These are phyloP conservation scores for Drosophila nigromelanica DNA, from an alignment of 1,140 invertebrate genomes.

Conservation along the genomic window DNA sequence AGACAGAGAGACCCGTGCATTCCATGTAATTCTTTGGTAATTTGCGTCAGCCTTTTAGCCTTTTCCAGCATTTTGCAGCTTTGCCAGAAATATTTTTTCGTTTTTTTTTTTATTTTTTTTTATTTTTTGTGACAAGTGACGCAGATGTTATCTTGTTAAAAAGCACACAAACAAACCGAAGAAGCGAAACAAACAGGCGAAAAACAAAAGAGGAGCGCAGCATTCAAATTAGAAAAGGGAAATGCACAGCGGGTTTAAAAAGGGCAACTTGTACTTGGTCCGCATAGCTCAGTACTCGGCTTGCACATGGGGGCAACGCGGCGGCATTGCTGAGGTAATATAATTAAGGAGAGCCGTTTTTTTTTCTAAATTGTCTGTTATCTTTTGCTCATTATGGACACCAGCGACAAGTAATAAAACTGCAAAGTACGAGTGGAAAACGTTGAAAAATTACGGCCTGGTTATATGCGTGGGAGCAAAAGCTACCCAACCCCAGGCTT, in stretches of 20 bases:
- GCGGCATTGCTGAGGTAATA: constrained; percentile 42
- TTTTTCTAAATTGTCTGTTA: constrained; percentile 70
- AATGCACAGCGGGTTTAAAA: constrained; percentile 55
- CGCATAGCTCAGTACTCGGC: constrained; percentile 31
- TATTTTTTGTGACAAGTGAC: constrained; percentile 61
- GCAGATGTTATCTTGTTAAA: constrained; percentile 71
- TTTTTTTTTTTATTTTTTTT: constrained; percentile 20
- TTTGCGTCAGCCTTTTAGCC: constrained; percentile 51
- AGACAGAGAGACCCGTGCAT: constrained; percentile 18
- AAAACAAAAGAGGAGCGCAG: constrained; percentile 38
- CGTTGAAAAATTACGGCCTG: constrained; percentile 66
- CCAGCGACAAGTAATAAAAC: constrained; percentile 72
- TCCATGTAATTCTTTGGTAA: constrained; percentile 62
- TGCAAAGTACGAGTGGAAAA: constrained; percentile 68
- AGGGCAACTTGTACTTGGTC: constrained; percentile 37
- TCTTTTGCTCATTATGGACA: constrained; percentile 71
- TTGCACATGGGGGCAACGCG: constrained; percentile 14
- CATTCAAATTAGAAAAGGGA: constrained; percentile 64
- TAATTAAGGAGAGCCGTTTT: constrained; percentile 59
- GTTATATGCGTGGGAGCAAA: constrained; percentile 55
- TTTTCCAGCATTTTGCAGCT: constrained; percentile 23
- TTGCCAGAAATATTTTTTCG: constrained; percentile 27
- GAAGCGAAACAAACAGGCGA: constrained; percentile 39
- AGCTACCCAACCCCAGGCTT: background rate
- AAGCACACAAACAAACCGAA: constrained; percentile 61